Conservation (phyloP, 2,888 invertebrate species). For the Rosalia funebris region DNA sequence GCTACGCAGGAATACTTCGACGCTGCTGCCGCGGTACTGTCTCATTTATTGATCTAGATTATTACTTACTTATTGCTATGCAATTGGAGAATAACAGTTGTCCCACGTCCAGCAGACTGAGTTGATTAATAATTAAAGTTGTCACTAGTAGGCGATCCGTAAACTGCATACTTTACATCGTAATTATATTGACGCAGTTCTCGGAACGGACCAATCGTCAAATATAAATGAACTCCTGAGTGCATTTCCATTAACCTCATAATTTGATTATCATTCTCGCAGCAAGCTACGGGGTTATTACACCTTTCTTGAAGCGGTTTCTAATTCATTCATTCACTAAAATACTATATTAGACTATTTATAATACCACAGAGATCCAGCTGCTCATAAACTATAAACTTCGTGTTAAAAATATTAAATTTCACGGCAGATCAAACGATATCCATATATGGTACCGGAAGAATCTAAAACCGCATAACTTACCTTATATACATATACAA, state of each 20-base stretch:
- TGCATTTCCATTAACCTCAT: slow-evolving; percentile 15
- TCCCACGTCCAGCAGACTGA: slow-evolving; percentile 24
- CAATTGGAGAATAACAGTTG: slow-evolving; percentile 18
- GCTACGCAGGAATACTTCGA: slow-evolving; percentile 31
- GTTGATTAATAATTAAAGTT: slow-evolving; percentile 43
- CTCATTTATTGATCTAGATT: slow-evolving; percentile 39
- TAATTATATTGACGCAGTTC: slow-evolving; percentile 34
- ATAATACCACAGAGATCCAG: background rate
- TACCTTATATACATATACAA: background rate
- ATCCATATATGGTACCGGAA: slow-evolving; percentile 2
- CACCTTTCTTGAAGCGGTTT: slow-evolving; percentile 2
- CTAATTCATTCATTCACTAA: background rate
- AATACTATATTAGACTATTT: background rate
- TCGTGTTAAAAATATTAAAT: slow-evolving; percentile 3
- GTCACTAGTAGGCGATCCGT: slow-evolving; percentile 39
- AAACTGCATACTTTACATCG: slow-evolving; percentile 36
- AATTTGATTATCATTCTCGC: too few species aligned
- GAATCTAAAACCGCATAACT: slow-evolving; percentile 1
- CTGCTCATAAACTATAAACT: background rate
- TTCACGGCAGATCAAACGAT: background rate
- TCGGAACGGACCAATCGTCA: slow-evolving; percentile 21
- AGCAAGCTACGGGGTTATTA: slow-evolving; percentile 8
- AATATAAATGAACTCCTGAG: slow-evolving; percentile 24
- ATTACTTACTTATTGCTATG: slow-evolving; percentile 40
- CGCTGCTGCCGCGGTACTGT: slow-evolving; percentile 19